A percentile compares a stretch with the other conserved stretches of the same genome.
Evolutionary conservation across 35 echinoderm and acorn worm genomes (phyloP).

Genomic region (Eucidaris tribuloides): DNA sequence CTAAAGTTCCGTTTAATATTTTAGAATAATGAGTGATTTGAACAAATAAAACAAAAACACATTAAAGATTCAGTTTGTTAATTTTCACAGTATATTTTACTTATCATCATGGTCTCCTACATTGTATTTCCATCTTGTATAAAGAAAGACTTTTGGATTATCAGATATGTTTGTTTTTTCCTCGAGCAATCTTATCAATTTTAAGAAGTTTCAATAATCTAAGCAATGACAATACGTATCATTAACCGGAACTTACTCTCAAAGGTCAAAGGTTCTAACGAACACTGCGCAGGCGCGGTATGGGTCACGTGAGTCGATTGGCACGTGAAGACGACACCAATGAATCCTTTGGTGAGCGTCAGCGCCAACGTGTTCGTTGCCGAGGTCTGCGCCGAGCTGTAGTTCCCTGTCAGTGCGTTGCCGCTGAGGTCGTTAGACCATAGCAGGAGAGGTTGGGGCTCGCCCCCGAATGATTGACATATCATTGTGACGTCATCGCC

Average conservation of each 20-base stretch:
- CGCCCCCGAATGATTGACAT: slow-evolving; percentile 61
- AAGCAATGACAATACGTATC: no score
- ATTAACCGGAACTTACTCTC: slow-evolving; percentile 94
- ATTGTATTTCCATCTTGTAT: no score
- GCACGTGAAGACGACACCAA: slow-evolving; percentile 52
- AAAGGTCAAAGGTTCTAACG: slow-evolving; percentile 46
- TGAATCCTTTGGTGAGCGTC: slow-evolving; percentile 40
- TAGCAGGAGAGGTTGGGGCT: slow-evolving; percentile 57
- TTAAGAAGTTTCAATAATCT: no score
- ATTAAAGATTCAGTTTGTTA: no score
- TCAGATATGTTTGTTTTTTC: no score
- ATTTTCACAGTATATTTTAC: no score
- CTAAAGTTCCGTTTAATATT: no score
- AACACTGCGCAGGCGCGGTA: slow-evolving; percentile 40
- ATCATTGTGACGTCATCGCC: slow-evolving; percentile 62
- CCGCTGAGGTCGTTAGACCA: slow-evolving; percentile 54
- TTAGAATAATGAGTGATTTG: no score
- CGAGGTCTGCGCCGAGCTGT: slow-evolving; percentile 3
- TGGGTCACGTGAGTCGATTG: slow-evolving; percentile 61
- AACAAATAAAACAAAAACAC: no score
- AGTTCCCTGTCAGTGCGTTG: slow-evolving; percentile 21
- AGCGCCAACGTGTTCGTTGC: slow-evolving; percentile 39
- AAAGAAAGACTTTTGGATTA: no score
- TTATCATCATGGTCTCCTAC: no score
- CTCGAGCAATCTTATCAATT: no score